phyloP scores from a whole-genome alignment of 1,140 invertebrate species.

The Apis mellifera region DNA sequence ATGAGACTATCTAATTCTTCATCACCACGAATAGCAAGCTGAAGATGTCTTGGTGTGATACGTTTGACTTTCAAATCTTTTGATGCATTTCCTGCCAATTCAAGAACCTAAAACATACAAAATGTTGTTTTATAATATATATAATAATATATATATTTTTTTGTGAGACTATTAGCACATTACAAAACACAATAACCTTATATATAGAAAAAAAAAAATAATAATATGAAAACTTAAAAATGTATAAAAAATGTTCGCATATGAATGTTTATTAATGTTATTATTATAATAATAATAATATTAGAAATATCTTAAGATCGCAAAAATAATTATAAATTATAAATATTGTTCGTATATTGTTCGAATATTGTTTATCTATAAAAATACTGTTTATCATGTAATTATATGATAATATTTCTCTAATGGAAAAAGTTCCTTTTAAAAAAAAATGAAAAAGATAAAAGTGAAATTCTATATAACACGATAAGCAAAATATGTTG shows the following conservation, averaged over 20 bases:
- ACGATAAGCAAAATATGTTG: conserved; percentile 30
- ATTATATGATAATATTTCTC: not conserved
- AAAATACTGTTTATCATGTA: not conserved
- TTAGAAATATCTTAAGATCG: not conserved
- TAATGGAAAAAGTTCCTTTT: no score
- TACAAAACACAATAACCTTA: conserved; percentile 5
- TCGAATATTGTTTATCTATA: not conserved
- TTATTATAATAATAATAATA: not conserved
- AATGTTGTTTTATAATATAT: not conserved
- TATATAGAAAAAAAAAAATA: conserved; percentile 13
- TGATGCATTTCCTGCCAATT: conserved; percentile 99
- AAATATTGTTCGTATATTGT: not conserved
- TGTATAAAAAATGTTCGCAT: not conserved
- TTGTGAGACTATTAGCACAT: conserved; percentile 3
- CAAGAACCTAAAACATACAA: conserved; percentile 88
- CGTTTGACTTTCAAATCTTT: conserved; percentile 99
- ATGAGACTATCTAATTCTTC: conserved; percentile 99
- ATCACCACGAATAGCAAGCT: conserved; percentile 99
- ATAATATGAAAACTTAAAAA: not conserved
- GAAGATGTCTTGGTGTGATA: conserved; percentile 99
- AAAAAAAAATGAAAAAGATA: not conserved
- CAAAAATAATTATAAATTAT: conserved; percentile 3
- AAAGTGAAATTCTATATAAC: conserved; percentile 13
- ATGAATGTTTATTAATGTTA: not conserved
- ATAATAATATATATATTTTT: not conserved